A percentile compares a stretch with the other conserved stretches of the same genome.
These are phyloP conservation scores for Poecilus cupreus DNA, from an alignment of 2,888 invertebrate genomes.

Conservation along the genomic window DNA sequence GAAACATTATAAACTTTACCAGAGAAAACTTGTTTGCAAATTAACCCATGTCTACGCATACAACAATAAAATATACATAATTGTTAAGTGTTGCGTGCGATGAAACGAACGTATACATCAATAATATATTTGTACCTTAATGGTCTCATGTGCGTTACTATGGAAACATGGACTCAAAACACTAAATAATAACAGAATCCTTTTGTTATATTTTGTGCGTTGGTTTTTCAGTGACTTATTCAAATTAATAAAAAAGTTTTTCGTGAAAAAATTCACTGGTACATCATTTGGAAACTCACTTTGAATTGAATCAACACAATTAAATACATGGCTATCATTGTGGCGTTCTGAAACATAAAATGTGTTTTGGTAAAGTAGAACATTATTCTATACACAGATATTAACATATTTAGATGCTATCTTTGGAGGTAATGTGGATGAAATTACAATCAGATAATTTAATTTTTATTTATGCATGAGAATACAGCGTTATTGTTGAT, in stretches of 20 bases:
- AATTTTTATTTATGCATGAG: background rate
- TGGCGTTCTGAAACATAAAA: constrained; percentile 75
- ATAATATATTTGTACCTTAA: constrained; percentile 18
- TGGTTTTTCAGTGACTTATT: constrained; percentile 4
- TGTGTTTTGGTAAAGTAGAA: constrained; percentile 27
- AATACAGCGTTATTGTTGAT: background rate
- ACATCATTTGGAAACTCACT: constrained; percentile 70
- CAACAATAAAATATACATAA: constrained; percentile 35
- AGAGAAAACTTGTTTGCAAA: background rate
- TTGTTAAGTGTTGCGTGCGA: constrained; percentile 26
- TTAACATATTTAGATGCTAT: constrained; percentile 18
- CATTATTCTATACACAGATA: constrained; percentile 18
- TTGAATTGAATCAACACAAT: constrained; percentile 81
- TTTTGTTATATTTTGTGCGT: constrained; percentile 26
- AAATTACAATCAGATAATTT: constrained; percentile 22
- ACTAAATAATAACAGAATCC: constrained; percentile 20
- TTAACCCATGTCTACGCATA: constrained; percentile 14
- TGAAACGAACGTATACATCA: constrained; percentile 9
- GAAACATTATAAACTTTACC: constrained; percentile 18
- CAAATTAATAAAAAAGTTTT: background rate
- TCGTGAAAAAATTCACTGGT: background rate
- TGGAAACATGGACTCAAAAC: constrained; percentile 31
- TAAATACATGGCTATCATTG: constrained; percentile 80
- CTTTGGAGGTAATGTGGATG: constrained; percentile 7
- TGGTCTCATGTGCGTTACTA: constrained; percentile 24